Conservation (phyloP, 2,113 vertebrate genomes). For the Urocolius indicus region DNA sequence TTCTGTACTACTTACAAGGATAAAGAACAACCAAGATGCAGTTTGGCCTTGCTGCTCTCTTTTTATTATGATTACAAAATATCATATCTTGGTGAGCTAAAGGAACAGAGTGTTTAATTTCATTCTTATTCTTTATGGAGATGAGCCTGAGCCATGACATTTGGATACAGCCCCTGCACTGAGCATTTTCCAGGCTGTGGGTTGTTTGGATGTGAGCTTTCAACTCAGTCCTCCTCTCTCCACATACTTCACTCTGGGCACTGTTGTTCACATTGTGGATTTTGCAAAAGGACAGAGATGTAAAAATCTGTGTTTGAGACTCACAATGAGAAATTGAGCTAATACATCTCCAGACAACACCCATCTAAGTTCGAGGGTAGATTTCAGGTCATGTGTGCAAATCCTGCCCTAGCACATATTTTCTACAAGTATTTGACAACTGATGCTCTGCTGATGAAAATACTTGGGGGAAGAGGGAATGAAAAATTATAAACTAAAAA, state of each 20-base stretch:
- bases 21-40: not conserved
- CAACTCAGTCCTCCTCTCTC: not conserved
- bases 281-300: not conserved
- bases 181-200: not conserved
- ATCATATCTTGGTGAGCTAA: not conserved
- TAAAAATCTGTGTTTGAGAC: not conserved
- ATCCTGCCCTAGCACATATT: not conserved
- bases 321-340: not conserved
- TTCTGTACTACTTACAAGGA: not conserved
- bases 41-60: not conserved
- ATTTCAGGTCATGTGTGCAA: not conserved
- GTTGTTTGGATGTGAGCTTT: not conserved
- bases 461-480: accelerated
- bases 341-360: not conserved
- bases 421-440: not conserved
- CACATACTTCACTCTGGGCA: not conserved
- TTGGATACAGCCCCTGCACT: not conserved
- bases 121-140: not conserved
- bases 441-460: not conserved
- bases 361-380: not conserved
- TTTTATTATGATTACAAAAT: constrained; percentile 21
- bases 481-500: not conserved
- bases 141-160: not conserved
- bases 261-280: accelerated
- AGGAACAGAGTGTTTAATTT: constrained; percentile 28